Evolutionary conservation across 2,113 vertebrate species (phyloP).

Genomic region (Myiozetetes cayanensis): DNA sequence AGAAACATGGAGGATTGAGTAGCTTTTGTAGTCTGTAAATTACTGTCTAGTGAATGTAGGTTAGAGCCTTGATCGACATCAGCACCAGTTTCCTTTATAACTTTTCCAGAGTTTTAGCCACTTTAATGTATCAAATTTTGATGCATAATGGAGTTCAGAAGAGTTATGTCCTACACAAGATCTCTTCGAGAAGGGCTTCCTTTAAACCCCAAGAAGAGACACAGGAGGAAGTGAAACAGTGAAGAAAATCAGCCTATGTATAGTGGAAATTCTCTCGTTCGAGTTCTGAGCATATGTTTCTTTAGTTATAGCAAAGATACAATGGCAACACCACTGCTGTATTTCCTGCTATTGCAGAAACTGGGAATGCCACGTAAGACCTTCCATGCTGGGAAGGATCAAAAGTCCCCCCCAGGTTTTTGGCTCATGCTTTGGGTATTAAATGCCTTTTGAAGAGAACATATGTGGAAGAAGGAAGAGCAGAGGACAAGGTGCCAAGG

Average conservation of each 20-base stretch:
- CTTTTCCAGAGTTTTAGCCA: neutral
- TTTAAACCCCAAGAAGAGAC: neutral
- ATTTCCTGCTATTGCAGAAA: slow-evolving; percentile 13
- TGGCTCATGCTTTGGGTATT: slow-evolving; percentile 49
- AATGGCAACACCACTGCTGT: neutral
- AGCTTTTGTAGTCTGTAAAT: neutral
- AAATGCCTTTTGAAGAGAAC: slow-evolving; percentile 50
- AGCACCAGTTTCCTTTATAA: neutral
- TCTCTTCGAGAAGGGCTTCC: neutral
- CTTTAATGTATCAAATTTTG: neutral
- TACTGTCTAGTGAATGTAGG: neutral
- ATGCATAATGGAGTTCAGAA: neutral
- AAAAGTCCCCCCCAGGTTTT: slow-evolving; percentile 57
- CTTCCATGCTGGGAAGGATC: slow-evolving; percentile 56
- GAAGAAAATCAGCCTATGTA: neutral
- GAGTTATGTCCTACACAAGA: neutral
- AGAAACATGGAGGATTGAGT: neutral
- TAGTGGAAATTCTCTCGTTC: neutral
- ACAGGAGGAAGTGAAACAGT: neutral
- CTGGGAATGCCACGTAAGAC: neutral
- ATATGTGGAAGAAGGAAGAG: slow-evolving; percentile 48
- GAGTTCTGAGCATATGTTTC: neutral
- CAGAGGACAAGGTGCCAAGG: slow-evolving; percentile 46
- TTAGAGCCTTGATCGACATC: neutral
- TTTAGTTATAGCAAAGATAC: neutral